Evolutionary conservation across 2,113 vertebrate genomes (phyloP).

Genomic region (Amazona guildingii): DNA sequence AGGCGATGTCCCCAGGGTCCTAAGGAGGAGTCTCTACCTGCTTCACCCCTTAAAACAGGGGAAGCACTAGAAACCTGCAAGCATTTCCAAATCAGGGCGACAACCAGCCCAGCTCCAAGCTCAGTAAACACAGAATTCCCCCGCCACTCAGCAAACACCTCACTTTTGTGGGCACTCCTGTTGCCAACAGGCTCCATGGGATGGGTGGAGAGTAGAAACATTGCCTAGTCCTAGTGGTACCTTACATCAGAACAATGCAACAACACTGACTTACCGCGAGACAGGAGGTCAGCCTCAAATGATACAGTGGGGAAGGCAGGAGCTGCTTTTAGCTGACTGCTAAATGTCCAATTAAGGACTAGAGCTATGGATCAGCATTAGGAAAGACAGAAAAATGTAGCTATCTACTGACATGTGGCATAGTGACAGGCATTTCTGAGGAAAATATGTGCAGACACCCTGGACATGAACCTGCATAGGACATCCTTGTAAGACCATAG

Average conservation of each 20-base stretch:
- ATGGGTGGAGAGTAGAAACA: neutral
- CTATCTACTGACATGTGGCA: fast-evolving
- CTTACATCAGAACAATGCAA: neutral
- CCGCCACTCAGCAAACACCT: neutral
- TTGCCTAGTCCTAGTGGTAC: neutral
- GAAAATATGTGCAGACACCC: neutral
- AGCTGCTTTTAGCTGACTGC: neutral
- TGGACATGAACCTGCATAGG: fast-evolving
- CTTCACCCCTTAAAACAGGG: neutral
- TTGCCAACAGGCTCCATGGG: neutral
- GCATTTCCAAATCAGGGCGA: fast-evolving
- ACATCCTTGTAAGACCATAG: neutral
- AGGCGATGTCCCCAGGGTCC: neutral
- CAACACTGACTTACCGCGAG: neutral
- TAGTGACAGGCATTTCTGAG: neutral
- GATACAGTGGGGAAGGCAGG: neutral
- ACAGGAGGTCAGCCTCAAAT: neutral
- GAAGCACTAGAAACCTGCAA: neutral
- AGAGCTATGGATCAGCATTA: neutral
- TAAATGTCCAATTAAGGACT: neutral
- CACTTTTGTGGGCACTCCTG: neutral
- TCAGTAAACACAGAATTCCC: neutral
- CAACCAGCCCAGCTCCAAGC: neutral
- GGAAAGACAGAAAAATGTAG: neutral
- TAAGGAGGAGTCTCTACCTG: neutral